Conservation (phyloP, 2,113 vertebrate species). For the Microcebus jonahi region DNA sequence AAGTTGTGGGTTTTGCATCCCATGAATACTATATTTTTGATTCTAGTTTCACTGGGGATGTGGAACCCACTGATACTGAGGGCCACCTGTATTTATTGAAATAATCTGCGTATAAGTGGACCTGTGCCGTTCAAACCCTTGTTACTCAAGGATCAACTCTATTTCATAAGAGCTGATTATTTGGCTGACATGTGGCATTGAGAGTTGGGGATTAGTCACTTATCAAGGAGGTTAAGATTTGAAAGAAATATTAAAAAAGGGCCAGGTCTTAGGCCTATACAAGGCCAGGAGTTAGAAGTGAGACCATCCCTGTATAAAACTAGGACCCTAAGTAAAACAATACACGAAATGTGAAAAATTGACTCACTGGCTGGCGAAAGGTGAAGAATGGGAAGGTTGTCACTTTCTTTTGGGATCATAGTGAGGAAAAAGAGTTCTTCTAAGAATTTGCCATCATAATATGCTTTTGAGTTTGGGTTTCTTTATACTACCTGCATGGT, state of each 20-base stretch:
- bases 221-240: neutral
- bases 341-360: constrained; percentile 21
- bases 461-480: constrained; percentile 44
- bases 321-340: neutral
- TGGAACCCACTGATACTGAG: neutral
- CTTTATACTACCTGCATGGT: neutral
- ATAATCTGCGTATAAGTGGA: neutral
- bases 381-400: neutral
- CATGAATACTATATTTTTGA: neutral
- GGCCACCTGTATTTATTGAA: neutral
- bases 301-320: neutral
- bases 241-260: neutral
- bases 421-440: neutral
- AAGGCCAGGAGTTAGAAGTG: neutral
- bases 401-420: constrained; percentile 1
- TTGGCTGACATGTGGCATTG: neutral
- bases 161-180: neutral
- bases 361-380: neutral
- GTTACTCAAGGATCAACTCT: neutral
- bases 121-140: neutral
- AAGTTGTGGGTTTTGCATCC: neutral
- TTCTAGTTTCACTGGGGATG: neutral
- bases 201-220: neutral
- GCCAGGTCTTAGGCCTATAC: neutral
- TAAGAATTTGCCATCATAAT: constrained; percentile 15